Percentiles rank a stretch among this genome's conserved stretches.
These are phyloP conservation scores for Drosophila helvetica DNA, from an alignment of 2,888 invertebrate genomes.

Conservation along the genomic window DNA sequence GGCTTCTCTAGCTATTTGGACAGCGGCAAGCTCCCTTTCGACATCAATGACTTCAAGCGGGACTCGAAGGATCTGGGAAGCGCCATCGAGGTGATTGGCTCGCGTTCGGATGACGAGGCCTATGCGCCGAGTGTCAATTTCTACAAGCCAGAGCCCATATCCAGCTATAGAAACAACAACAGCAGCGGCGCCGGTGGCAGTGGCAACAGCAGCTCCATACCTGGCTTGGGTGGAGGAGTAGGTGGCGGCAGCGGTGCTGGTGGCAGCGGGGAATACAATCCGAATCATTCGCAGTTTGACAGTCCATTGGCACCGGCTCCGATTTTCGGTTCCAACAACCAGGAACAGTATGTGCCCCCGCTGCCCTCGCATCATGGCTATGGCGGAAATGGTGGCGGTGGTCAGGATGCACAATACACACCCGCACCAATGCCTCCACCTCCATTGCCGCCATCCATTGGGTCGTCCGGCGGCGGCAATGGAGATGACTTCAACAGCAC, in stretches of 20 bases:
- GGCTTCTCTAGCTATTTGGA: conserved; percentile 88
- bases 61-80: conserved; percentile 71
- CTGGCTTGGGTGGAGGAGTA: conserved; percentile 53
- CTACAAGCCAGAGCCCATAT: conserved; percentile 84
- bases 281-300: conserved; percentile 55
- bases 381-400: conserved; percentile 34
- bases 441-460: conserved; percentile 56
- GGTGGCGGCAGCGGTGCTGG: conserved; percentile 23
- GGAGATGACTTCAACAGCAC: conserved; percentile 83
- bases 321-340: conserved; percentile 51
- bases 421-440: conserved; percentile 70
- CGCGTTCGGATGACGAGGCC: conserved; percentile 85
- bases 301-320: conserved; percentile 70
- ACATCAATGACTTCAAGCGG: conserved; percentile 84
- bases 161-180: conserved; percentile 62
- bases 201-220: conserved; percentile 40
- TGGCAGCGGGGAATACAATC: conserved; percentile 55
- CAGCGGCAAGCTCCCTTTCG: conserved; percentile 86
- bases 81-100: conserved; percentile 86
- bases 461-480: conserved; percentile 1
- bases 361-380: conserved; percentile 79
- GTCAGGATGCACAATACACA: conserved; percentile 73
- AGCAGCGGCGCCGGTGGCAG: conserved; percentile 41
- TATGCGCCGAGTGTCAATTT: conserved; percentile 84
- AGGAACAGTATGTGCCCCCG: conserved; percentile 71